These are phyloP conservation scores for Lampris incognitus DNA, from an alignment of 2,113 vertebrate species.

Conservation along the genomic window DNA sequence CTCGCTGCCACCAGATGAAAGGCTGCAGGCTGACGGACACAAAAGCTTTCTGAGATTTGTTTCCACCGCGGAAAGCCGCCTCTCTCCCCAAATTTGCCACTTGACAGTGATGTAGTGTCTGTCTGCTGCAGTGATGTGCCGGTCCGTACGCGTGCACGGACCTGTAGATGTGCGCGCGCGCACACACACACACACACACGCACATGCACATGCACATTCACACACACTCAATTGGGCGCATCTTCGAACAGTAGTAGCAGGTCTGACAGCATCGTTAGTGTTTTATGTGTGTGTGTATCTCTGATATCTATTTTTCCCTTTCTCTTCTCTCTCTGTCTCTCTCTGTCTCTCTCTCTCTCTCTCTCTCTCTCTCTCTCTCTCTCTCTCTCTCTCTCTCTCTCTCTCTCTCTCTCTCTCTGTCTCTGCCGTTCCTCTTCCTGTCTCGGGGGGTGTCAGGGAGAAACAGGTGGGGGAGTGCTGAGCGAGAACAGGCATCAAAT, in stretches of 20 bases:
- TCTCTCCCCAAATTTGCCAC: slow-evolving; percentile 73
- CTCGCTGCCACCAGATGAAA: slow-evolving; percentile 68
- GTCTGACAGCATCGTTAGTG: slow-evolving; percentile 80
- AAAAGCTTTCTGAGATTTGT: slow-evolving; percentile 76
- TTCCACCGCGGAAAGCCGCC: slow-evolving; percentile 70
- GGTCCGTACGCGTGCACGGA: slow-evolving; percentile 18
- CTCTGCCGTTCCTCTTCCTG: slow-evolving; percentile 8
- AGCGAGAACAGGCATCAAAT: slow-evolving; percentile 48
- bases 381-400: slow-evolving; percentile 41
- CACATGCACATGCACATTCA: background rate
- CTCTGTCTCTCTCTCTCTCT: slow-evolving; percentile 32
- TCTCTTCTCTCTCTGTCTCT: slow-evolving; percentile 31
- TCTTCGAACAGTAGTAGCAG: slow-evolving; percentile 66
- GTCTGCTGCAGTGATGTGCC: slow-evolving; percentile 68
- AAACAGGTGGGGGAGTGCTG: slow-evolving; percentile 68
- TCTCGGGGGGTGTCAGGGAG: slow-evolving; percentile 45
- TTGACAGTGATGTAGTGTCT: slow-evolving; percentile 77
- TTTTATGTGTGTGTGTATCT: slow-evolving; percentile 56
- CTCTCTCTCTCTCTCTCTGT: slow-evolving; percentile 38
- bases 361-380: slow-evolving; percentile 26
- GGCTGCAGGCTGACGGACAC: slow-evolving; percentile 70
- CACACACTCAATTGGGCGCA: slow-evolving; percentile 61
- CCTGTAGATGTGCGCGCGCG: slow-evolving; percentile 17
- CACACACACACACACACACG: slow-evolving; percentile 14
- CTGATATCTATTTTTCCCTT: slow-evolving; percentile 52